Evolutionary conservation across 2,797 vertebrate genomes (phyloP).

Genomic region (Hapalemur alaotrensis): DNA sequence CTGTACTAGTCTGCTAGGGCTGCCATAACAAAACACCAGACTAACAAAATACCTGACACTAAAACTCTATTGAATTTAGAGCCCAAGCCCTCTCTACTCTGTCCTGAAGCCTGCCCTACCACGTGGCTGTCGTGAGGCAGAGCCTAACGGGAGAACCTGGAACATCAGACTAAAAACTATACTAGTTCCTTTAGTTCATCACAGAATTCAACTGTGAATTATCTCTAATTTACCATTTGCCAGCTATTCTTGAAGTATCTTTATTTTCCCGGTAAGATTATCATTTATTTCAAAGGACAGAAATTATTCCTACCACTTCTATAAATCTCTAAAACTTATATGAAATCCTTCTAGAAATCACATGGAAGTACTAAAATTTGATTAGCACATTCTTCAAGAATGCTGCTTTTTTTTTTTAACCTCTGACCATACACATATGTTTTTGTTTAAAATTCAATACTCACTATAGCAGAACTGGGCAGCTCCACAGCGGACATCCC

Average conservation of each 20-base stretch:
- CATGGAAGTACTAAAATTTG: background rate
- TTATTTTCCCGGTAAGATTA: background rate
- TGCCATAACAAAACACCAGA: background rate
- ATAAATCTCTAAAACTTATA: background rate
- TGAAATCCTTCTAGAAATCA: background rate
- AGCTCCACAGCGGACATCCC: background rate
- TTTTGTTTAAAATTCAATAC: background rate
- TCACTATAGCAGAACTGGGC: background rate
- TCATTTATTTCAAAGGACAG: background rate
- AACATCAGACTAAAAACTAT: background rate
- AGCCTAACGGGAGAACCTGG: background rate
- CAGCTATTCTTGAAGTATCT: background rate
- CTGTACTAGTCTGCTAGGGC: background rate
- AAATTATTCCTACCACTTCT: background rate
- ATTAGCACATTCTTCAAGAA: conserved; percentile 27
- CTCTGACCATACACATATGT: background rate
- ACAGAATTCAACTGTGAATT: background rate
- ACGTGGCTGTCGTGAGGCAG: background rate
- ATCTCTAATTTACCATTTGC: background rate
- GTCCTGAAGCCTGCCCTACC: background rate
- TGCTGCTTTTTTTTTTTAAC: background rate
- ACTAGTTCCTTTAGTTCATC: background rate
- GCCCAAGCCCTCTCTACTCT: background rate
- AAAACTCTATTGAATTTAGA: background rate
- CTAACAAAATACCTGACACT: background rate